Percentiles rank a stretch among this genome's conserved stretches.
Evolutionary conservation across 2,888 invertebrate species (phyloP).

Genomic region (Tetranychus truncatus): DNA sequence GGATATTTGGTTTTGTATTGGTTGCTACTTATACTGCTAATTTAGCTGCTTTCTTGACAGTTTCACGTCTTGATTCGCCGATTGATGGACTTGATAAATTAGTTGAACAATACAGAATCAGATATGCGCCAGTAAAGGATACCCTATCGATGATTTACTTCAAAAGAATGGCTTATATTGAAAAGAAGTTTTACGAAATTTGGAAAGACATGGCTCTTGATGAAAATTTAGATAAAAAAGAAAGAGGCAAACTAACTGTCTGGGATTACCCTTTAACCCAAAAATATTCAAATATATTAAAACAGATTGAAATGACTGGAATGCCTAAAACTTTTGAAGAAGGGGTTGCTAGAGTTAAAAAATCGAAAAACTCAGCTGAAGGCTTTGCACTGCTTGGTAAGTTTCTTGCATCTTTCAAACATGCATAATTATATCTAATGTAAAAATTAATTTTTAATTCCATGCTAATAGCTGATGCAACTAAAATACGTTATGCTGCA

Average conservation of each 20-base stretch:
- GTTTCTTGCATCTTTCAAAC: constrained; percentile 17
- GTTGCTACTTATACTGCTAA: constrained; percentile 97
- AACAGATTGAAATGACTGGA: constrained; percentile 70
- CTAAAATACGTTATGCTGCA: constrained; percentile 62
- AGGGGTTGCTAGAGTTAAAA: constrained; percentile 12
- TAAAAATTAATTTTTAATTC: neutral
- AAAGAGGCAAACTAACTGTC: constrained; percentile 79
- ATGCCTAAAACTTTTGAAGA: constrained; percentile 44
- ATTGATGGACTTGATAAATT: constrained; percentile 83
- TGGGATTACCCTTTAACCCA: constrained; percentile 99
- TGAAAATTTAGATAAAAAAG: constrained; percentile 69
- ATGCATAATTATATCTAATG: neutral
- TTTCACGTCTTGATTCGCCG: constrained; percentile 70
- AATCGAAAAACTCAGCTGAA: constrained; percentile 45
- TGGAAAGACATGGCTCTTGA: constrained; percentile 97
- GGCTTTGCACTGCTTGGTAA: constrained; percentile 72
- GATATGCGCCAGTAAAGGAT: constrained; percentile 75
- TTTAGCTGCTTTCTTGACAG: constrained; percentile 83
- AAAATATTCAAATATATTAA: constrained; percentile 97
- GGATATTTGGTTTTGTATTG: constrained; percentile 95
- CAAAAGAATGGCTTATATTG: constrained; percentile 84
- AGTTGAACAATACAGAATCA: constrained; percentile 84
- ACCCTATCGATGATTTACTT: constrained; percentile 84
- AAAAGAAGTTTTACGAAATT: constrained; percentile 80
- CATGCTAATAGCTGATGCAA: constrained; percentile 53